Evolutionary conservation across 2,797 vertebrate species (phyloP), one percentile per base, ranked within the genome.

Genomic region (Myoxocephalus aenaeus): DNA sequence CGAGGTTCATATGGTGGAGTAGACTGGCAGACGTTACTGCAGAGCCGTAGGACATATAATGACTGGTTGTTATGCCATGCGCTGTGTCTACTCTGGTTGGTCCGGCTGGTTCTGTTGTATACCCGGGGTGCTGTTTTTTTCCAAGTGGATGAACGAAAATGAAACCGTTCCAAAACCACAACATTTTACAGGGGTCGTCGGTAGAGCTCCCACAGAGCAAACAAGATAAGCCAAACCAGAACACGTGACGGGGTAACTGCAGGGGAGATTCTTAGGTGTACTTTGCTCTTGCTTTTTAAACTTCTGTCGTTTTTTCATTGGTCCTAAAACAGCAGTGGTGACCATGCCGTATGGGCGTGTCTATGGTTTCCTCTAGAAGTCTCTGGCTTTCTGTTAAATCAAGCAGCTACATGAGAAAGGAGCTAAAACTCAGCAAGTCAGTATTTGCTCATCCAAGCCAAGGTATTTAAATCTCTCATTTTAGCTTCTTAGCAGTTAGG

Each of bases 381-480:
- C 53, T 62, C 66, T 63, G 36, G 32, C 18, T 73, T 40, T 77
- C 57, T 75, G 57, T 66, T 69, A 25, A 70, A 62, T 29, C 6
- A 54, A 38, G 38, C 50, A 64, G 73, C 65, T 65, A 5, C 32
- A 59, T 42, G 32, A 29, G 34, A 42, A 38, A 14, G 18, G 32
- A 69, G 63, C 63, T 75, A 29, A 53, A 57, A 68, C 54, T 63
- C 50, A 73, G 57, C 40, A 32, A 65, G 34, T 22, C 22, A 53
- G 6, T 51, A n/a, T 68, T 29, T 44, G 53, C 18, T 63, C 80
- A 65, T 44, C 48, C 34, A 66, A 46, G 29, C 9, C 54, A 85
- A 85, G 69, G 61, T 74, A 83, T 78, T 79, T 82, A 40, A 69
- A 76, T 25, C 50, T 77, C 48, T 38, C 22, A 56, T 57, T 62